Conservation (phyloP, 1,140 invertebrate species). For the Philaenus spumarius region DNA sequence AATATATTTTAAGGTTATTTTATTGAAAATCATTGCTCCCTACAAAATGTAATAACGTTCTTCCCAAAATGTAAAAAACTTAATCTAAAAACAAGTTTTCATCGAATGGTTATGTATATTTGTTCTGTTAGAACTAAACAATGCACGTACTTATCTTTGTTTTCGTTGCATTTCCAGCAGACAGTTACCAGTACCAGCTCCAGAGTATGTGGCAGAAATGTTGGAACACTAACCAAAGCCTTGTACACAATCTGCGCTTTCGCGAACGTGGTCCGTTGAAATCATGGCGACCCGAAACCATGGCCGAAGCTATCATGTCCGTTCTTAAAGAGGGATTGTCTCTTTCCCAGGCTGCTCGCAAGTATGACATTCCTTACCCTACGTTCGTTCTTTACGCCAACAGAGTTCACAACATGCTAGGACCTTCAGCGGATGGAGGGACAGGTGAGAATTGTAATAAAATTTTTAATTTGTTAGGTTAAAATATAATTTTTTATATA, state of each 20-base stretch:
- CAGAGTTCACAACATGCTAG: conserved; percentile 87
- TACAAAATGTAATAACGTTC: too few relatives aligned
- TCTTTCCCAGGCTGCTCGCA: conserved; percentile 79
- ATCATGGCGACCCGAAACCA: conserved; percentile 87
- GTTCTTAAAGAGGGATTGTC: conserved; percentile 85
- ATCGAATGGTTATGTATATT: too few relatives aligned
- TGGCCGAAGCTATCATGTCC: conserved; percentile 89
- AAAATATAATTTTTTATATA: too few relatives aligned
- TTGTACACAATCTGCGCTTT: conserved; percentile 82
- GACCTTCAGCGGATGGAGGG: conserved; percentile 78
- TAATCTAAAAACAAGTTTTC: too few relatives aligned
- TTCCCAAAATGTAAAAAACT: too few relatives aligned
- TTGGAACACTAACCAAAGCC: conserved; percentile 83
- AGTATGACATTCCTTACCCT: conserved; percentile 90
- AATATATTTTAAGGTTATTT: too few relatives aligned
- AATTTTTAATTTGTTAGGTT: too few relatives aligned
- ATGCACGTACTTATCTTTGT: neutral
- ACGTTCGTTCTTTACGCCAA: conserved; percentile 92
- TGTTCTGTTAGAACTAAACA: too few relatives aligned
- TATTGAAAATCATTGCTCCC: too few relatives aligned
- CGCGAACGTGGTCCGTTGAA: conserved; percentile 86
- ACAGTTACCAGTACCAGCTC: conserved; percentile 89
- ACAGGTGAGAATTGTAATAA: conserved; percentile 50
- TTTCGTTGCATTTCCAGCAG: conserved; percentile 50
- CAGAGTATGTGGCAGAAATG: conserved; percentile 93